Percentiles rank a stretch among this genome's conserved stretches.
These are phyloP conservation scores for Trichechus manatus DNA, from an alignment of 2,113 vertebrate genomes.

Conservation along the genomic window DNA sequence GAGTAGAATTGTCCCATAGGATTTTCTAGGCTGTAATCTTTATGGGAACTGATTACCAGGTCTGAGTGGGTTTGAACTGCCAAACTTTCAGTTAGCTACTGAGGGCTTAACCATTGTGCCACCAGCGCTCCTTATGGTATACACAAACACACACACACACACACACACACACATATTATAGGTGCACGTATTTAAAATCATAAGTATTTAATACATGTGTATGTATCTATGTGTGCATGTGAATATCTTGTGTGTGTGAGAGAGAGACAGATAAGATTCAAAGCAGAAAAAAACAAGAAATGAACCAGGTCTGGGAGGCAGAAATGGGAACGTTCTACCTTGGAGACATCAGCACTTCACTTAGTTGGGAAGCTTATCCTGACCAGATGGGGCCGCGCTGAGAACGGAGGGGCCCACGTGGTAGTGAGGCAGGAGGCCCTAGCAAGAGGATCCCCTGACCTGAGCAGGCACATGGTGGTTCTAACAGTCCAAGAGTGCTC, in stretches of 20 bases:
- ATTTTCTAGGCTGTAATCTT: background rate
- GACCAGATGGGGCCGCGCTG: accelerated
- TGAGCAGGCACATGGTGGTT: accelerated
- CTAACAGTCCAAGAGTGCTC: accelerated
- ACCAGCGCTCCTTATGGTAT: background rate
- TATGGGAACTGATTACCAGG: background rate
- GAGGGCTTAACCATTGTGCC: background rate
- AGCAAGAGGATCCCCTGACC: accelerated
- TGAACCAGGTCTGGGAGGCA: background rate
- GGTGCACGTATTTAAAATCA: background rate
- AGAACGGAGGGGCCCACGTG: accelerated
- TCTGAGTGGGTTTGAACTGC: background rate
- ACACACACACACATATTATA: too few species aligned
- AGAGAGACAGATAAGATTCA: background rate
- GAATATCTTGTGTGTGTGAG: background rate
- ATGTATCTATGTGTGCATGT: background rate
- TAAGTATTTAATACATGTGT: background rate
- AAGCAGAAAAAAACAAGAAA: background rate
- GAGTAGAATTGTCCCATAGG: too few species aligned
- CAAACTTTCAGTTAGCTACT: background rate
- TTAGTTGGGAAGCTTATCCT: background rate
- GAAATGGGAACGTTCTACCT: background rate
- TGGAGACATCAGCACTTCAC: background rate
- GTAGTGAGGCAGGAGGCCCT: accelerated
- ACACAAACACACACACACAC: too few species aligned